Percentiles rank a stretch among this genome's conserved stretches.
These are phyloP conservation scores for Apodemia duryi DNA, from an alignment of 2,888 invertebrate genomes.

Conservation along the genomic window DNA sequence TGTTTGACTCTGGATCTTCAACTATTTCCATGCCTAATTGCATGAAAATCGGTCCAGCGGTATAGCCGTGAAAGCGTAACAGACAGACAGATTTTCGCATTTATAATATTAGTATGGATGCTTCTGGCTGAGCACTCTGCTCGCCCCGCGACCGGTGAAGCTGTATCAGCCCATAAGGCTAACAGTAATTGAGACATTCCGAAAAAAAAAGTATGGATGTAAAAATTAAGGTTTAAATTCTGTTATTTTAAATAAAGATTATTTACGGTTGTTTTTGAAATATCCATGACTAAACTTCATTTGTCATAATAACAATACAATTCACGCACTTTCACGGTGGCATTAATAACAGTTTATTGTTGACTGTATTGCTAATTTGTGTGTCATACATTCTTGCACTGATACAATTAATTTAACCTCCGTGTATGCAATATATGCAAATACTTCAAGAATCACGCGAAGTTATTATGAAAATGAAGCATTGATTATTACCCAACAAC, in stretches of 20 bases:
- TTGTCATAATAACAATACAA: constrained; percentile 60
- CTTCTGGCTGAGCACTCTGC: too few species aligned
- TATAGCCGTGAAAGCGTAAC: too few species aligned
- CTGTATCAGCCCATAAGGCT: too few species aligned
- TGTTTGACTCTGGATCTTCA: too few species aligned
- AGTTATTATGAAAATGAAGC: constrained; percentile 4
- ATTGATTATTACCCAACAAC: background rate
- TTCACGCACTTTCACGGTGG: constrained; percentile 62
- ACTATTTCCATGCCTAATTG: too few species aligned
- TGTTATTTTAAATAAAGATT: background rate
- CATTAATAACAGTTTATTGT: constrained; percentile 62
- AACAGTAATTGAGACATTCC: too few species aligned
- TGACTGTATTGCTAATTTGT: constrained; percentile 39
- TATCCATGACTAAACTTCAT: constrained; percentile 54
- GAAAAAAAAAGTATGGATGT: too few species aligned
- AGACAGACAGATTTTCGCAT: too few species aligned
- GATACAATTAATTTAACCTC: constrained; percentile 30
- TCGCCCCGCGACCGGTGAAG: too few species aligned
- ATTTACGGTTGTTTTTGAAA: constrained; percentile 34
- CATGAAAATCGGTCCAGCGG: too few species aligned
- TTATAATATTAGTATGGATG: too few species aligned
- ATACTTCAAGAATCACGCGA: constrained; percentile 3
- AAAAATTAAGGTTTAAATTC: too few species aligned
- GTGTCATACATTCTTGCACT: constrained; percentile 47
- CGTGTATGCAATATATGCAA: constrained; percentile 31